Percentiles rank a stretch among this genome's conserved stretches.
Evolutionary conservation across 2,888 invertebrate species (phyloP).

Genomic region (Harpalus rufipes): DNA sequence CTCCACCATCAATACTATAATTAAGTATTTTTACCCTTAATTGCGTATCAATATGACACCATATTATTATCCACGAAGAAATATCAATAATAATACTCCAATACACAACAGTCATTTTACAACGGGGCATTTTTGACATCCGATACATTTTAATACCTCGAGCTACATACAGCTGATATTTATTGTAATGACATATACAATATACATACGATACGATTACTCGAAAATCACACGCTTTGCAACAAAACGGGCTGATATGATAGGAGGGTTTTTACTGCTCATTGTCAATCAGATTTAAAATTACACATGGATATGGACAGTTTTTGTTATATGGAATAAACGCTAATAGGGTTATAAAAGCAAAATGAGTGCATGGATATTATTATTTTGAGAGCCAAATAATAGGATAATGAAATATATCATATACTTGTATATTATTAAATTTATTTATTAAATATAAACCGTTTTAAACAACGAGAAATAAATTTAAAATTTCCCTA

Average conservation of each 20-base stretch:
- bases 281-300: constrained; percentile 9
- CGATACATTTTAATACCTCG: constrained; percentile 52
- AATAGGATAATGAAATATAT: background rate
- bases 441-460: background rate
- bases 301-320: background rate
- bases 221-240: constrained; percentile 18
- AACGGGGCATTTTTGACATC: constrained; percentile 30
- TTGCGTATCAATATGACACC: background rate
- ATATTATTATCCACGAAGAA: background rate
- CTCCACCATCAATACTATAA: background rate
- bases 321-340: background rate
- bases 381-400: background rate
- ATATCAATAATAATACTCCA: constrained; percentile 35
- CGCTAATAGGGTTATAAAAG: background rate
- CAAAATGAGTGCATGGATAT: background rate
- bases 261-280: background rate
- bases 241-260: background rate
- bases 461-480: background rate
- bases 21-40: background rate
- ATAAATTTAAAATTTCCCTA: too few relatives aligned
- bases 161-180: constrained; percentile 45
- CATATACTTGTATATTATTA: background rate
- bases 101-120: constrained; percentile 43
- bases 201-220: constrained; percentile 15
- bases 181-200: constrained; percentile 52